Conservation (phyloP, 2,113 vertebrate genomes). For the Clupea harengus region DNA sequence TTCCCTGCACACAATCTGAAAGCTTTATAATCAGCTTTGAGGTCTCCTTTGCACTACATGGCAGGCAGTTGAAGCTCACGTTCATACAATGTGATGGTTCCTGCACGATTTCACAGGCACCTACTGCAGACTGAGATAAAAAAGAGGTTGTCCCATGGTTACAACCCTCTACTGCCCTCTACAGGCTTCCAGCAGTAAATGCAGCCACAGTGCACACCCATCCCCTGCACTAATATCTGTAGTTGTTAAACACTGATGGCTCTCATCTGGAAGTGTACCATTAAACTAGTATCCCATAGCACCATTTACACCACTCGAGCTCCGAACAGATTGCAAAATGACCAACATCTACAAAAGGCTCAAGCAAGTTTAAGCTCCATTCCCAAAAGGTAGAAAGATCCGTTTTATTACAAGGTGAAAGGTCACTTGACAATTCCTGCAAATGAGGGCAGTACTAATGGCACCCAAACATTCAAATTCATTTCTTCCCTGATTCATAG, state of each 20-base stretch:
- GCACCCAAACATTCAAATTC: constrained; percentile 8
- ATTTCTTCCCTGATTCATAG: background rate
- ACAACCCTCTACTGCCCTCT: constrained; percentile 38
- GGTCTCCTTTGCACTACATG: background rate
- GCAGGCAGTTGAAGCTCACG: background rate
- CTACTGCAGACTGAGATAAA: background rate
- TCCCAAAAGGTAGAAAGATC: background rate
- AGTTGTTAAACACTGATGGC: background rate
- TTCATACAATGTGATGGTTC: background rate
- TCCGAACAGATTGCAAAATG: background rate
- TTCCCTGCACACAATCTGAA: background rate
- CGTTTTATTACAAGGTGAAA: constrained; percentile 44
- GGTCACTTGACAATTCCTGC: constrained; percentile 39
- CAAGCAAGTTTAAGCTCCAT: constrained; percentile 15
- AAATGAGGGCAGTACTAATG: background rate
- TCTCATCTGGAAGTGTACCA: background rate
- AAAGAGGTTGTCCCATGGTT: background rate
- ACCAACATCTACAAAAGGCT: constrained; percentile 24
- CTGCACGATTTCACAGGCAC: background rate
- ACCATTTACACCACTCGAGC: background rate
- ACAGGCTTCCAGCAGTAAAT: constrained; percentile 25
- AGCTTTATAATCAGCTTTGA: background rate
- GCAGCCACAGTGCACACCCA: background rate
- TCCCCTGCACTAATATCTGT: too few relatives aligned
- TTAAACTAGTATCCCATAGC: background rate